Conservation (phyloP, 2,797 vertebrate species). For the Hyperoplus lanceolatus region DNA sequence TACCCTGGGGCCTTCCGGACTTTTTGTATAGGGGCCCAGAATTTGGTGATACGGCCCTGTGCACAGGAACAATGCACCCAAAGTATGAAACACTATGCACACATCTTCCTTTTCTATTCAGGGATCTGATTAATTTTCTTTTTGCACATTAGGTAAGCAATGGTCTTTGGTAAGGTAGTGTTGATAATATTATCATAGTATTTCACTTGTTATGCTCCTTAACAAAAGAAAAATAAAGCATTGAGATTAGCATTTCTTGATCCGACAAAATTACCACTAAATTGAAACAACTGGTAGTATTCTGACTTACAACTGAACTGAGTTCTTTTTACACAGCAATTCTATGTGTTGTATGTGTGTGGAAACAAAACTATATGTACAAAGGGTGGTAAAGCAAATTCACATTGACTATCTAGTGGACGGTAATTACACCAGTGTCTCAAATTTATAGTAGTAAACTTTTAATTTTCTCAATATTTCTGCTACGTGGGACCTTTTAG, state of each 20-base stretch:
- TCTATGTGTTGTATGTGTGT: no score
- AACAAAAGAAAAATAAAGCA: background rate
- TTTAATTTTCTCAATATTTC: background rate
- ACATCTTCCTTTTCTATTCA: background rate
- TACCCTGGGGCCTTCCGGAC: no score
- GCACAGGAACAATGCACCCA: no score
- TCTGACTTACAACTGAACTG: no score
- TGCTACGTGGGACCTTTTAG: background rate
- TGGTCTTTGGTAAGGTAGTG: background rate
- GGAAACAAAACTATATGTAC: background rate
- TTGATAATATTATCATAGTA: no score
- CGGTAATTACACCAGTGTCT: background rate
- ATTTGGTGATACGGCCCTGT: no score
- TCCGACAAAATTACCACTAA: background rate
- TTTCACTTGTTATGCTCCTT: background rate
- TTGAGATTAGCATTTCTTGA: no score
- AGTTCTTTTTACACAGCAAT: no score
- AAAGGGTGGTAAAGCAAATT: background rate
- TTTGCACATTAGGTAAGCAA: background rate
- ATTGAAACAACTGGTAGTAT: no score
- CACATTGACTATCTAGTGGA: background rate
- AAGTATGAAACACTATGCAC: no score
- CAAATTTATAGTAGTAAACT: background rate
- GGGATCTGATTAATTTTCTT: no score
- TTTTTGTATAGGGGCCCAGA: no score